Percentiles rank a stretch among this genome's conserved stretches.
Evolutionary conservation across 2,888 invertebrate genomes (phyloP).

Genomic region (Drosophila cognata): DNA sequence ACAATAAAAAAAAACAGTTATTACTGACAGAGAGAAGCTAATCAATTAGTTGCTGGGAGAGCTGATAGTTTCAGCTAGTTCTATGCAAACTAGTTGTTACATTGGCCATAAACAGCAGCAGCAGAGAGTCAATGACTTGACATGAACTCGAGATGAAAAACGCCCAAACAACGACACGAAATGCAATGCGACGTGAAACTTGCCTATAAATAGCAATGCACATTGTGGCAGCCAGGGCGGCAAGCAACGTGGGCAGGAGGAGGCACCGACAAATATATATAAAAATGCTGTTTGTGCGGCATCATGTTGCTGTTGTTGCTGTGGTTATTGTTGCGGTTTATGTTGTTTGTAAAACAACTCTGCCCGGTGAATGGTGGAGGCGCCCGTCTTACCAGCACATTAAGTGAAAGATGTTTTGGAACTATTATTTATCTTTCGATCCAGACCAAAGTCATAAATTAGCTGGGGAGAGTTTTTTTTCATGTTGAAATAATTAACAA

Average conservation of each 20-base stretch:
- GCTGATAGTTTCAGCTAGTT: conserved; percentile 12
- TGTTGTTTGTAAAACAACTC: conserved; percentile 38
- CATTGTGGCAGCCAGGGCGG: conserved; percentile 10
- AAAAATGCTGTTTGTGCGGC: conserved; percentile 32
- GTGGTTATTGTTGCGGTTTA: conserved; percentile 15
- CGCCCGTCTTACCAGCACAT: conserved; percentile 12
- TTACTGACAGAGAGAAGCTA: neutral
- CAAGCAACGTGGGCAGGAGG: conserved; percentile 11
- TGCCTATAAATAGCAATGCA: conserved; percentile 63
- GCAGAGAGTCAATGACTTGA: conserved; percentile 68
- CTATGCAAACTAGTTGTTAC: conserved; percentile 37
- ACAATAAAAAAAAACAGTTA: neutral
- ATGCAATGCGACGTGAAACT: conserved; percentile 42
- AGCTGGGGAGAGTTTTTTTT: neutral
- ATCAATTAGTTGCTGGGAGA: neutral
- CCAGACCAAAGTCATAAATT: neutral
- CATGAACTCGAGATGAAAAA: conserved; percentile 66
- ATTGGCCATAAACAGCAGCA: conserved; percentile 39
- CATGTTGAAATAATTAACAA: neutral
- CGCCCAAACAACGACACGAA: conserved; percentile 53
- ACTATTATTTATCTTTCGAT: conserved; percentile 8
- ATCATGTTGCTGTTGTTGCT: conserved; percentile 6
- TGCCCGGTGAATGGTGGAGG: conserved; percentile 41
- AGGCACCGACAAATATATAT: conserved; percentile 23
- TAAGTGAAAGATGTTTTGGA: conserved; percentile 46